These are phyloP conservation scores for Ciconia maguari DNA, from an alignment of 2,113 vertebrate species.

Conservation along the genomic window DNA sequence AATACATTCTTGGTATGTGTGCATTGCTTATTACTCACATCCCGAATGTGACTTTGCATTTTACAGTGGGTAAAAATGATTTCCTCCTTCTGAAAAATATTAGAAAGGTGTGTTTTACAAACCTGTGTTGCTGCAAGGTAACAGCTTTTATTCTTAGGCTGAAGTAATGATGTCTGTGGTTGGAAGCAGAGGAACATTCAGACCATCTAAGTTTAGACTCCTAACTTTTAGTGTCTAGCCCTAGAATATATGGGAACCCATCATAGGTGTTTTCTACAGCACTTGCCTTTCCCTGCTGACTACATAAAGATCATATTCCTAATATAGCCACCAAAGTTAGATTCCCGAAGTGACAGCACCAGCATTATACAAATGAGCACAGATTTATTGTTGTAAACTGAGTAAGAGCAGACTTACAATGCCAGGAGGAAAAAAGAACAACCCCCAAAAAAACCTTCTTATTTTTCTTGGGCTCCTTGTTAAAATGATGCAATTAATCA, in stretches of 20 bases:
- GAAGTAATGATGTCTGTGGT: background rate
- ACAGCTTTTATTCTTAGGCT: background rate
- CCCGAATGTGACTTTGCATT: background rate
- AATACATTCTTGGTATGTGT: background rate
- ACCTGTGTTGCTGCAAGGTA: background rate
- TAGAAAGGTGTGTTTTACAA: background rate
- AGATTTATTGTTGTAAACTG: background rate
- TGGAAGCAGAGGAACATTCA: background rate
- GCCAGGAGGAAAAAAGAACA: background rate
- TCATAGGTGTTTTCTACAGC: background rate
- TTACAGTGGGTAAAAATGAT: background rate
- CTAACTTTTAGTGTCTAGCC: background rate
- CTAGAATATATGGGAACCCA: background rate
- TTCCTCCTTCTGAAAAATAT: background rate
- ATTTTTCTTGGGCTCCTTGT: background rate
- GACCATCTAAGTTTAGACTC: background rate
- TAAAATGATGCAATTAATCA: background rate
- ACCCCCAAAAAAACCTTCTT: rapidly evolving
- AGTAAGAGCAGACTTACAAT: background rate
- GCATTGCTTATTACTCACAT: background rate
- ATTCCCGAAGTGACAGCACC: background rate
- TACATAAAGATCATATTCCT: background rate
- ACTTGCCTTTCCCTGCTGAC: background rate
- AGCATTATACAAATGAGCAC: background rate
- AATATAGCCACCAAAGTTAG: background rate